Conservation (phyloP, 2,888 invertebrate genomes). For the Mechanitis messenoides region DNA sequence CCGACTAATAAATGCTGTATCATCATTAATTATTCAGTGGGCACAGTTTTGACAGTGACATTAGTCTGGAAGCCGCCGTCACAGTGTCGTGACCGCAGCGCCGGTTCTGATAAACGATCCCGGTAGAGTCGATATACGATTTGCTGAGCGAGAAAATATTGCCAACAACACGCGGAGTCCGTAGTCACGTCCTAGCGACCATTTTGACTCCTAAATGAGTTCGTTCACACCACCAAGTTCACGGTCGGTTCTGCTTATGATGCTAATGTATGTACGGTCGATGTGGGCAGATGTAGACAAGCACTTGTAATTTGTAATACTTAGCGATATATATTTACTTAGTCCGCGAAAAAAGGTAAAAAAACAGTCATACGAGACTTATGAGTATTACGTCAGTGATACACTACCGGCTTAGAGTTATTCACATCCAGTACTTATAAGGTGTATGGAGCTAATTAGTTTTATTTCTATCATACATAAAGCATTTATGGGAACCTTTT, state of each 20-base stretch:
- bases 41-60: slow-evolving; percentile 29
- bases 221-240: slow-evolving; percentile 64
- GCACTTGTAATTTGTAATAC: slow-evolving; percentile 35
- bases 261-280: slow-evolving; percentile 54
- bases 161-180: slow-evolving; percentile 38
- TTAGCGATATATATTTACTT: slow-evolving; percentile 20
- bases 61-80: slow-evolving; percentile 38
- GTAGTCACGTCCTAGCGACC: slow-evolving; percentile 59
- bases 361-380: slow-evolving; percentile 5
- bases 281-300: slow-evolving; percentile 41
- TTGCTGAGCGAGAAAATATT: slow-evolving; percentile 47
- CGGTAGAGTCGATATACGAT: slow-evolving; percentile 47
- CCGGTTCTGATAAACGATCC: slow-evolving; percentile 42
- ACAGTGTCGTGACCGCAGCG: slow-evolving; percentile 40
- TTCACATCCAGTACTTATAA: not conserved
- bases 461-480: not conserved
- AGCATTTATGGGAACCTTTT: slow-evolving; percentile 1
- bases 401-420: slow-evolving; percentile 3
- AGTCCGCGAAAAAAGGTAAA: slow-evolving; percentile 7
- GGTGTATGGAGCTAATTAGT: not conserved
- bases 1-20: not conserved
- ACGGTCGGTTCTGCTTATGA: slow-evolving; percentile 50
- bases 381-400: slow-evolving; percentile 8
- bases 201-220: slow-evolving; percentile 70
- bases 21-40: slow-evolving; percentile 5